Base-by-base conservation (phyloP, 92 coral and sea anemone genomes). In the Actinernus sp. region DNA sequence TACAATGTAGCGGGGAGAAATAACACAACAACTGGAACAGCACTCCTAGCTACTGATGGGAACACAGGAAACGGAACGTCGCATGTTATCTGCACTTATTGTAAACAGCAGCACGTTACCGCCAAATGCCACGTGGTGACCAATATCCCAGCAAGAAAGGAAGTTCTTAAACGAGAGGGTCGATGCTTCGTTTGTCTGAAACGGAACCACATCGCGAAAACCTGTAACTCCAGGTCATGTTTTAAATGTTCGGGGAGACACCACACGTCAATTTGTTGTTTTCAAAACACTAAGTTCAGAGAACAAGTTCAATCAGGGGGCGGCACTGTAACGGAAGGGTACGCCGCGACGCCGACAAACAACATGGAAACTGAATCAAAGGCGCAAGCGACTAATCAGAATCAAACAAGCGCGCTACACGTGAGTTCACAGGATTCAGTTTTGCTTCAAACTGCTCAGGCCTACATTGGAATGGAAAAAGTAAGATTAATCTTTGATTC, bases 171-270 rank as follows among this genome's bases (percentile, higher is more conserved):
- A 41, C 75, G 70, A 43, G 58, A 83, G 57, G 71, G 90, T 0
- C 76, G 90, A 4, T 76, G 76, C 65, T 83, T 76, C 55, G 31
- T 75, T 37, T 89, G 88, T 51, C 48, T 89, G 31, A 73, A 50
- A 58, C 64, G 60, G 45, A 45, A 58, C 26, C 91, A 89, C 37
- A 56, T 73, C 12, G 78, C 82, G 14, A 51, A 30, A 58, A 66
- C 65, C 50, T 89, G 91, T 55, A 45, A 54, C 4, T 68, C 77
- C 39, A 79, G 50, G 16, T 18, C 27, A 22, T 81, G 93, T 60
- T 60, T 73, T 12, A 83, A 83, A 26, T 83, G 87, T 54, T 68
- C 64, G 32, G 89, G 84, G 26, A 66, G 77, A 32, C 86, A 88
- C 58, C 94, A 82, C 71, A 78, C 27, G 69, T 87, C 71, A 69